phyloP scores from a whole-genome alignment of 1,140 invertebrate genomes.

The Andricus grossulariae region DNA sequence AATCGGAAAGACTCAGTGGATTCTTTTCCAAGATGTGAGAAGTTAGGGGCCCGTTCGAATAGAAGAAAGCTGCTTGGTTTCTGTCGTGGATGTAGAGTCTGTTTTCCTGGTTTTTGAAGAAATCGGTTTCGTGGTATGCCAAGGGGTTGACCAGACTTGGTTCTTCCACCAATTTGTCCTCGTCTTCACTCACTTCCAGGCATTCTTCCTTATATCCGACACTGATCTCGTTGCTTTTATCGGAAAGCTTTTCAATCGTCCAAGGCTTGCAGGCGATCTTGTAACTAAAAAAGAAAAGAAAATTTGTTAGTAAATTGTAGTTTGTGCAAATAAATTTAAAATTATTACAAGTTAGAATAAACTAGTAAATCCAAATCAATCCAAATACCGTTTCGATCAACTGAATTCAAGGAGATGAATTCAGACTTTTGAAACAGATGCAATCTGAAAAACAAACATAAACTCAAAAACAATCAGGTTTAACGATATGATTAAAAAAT shows the following conservation, averaged over 20 bases:
- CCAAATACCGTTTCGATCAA: too few species aligned
- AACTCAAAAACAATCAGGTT: too few species aligned
- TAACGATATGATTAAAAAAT: too few species aligned
- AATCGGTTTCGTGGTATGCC: background rate
- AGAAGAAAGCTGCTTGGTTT: background rate
- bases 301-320: background rate
- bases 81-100: background rate
- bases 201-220: constrained; percentile 3
- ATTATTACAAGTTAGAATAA: too few species aligned
- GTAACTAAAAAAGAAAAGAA: constrained; percentile 2
- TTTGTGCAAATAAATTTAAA: background rate
- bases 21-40: too few species aligned
- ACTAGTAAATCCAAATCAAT: too few species aligned
- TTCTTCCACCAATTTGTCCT: background rate
- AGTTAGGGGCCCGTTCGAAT: background rate
- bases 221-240: background rate
- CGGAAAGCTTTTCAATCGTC: background rate
- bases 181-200: background rate
- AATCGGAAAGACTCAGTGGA: too few species aligned
- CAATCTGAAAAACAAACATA: too few species aligned
- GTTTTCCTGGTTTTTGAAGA: background rate
- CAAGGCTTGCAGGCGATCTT: constrained; percentile 20
- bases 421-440: too few species aligned
- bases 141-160: background rate
- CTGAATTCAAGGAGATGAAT: too few species aligned